These are phyloP conservation scores for Sinotaia quadrata DNA, from an alignment of 2,888 invertebrate species.

Conservation along the genomic window DNA sequence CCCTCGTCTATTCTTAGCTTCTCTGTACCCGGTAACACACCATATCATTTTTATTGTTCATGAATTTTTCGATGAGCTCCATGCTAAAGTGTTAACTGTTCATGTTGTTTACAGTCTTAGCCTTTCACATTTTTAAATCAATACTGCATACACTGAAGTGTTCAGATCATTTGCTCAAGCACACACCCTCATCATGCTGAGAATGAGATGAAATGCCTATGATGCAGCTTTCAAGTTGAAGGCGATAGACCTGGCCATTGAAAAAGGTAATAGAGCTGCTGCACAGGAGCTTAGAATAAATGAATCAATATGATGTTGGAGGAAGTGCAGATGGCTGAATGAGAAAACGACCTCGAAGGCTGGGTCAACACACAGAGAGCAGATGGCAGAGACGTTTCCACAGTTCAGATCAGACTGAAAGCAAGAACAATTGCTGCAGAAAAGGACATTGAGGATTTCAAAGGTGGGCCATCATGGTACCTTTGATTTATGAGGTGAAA, in stretches of 20 bases:
- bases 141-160: conserved; percentile 3
- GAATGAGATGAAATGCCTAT: conserved; percentile 7
- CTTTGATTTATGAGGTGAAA: conserved; percentile 27
- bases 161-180: conserved; percentile 1
- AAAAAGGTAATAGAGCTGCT: not conserved
- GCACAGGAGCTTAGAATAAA: not conserved
- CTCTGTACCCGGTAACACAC: not conserved
- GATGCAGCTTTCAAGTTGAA: not conserved
- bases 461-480: conserved; percentile 31
- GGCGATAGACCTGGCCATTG: not conserved
- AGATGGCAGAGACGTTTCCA: conserved; percentile 12
- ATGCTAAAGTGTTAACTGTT: conserved; percentile 14
- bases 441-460: conserved; percentile 22
- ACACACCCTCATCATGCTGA: conserved; percentile 14
- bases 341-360: conserved; percentile 29
- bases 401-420: conserved; percentile 21
- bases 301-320: too few species aligned
- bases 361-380: conserved; percentile 28
- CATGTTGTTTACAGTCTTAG: not conserved
- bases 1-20: conserved; percentile 12
- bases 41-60: not conserved
- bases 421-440: conserved; percentile 13
- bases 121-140: conserved; percentile 9
- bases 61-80: conserved; percentile 8
- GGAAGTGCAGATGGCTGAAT: conserved; percentile 23